Percentiles rank a stretch among this genome's conserved stretches.
phyloP scores from a whole-genome alignment of 2,113 vertebrate species.

The Lampris megalopsis region DNA sequence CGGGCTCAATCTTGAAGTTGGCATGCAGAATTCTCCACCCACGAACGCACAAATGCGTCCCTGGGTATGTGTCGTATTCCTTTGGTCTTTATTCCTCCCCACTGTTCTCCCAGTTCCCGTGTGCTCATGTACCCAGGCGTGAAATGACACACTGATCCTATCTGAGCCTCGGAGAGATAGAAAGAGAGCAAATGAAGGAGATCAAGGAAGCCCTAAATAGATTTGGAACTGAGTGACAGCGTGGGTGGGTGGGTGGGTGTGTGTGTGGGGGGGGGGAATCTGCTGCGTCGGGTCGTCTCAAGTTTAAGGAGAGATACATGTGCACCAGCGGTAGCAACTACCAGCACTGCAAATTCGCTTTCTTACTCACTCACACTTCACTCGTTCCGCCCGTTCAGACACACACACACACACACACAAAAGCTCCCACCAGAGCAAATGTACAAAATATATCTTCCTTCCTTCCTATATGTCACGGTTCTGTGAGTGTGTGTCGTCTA shows the following conservation, averaged over 20 bases:
- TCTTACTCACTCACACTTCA: slow-evolving; percentile 4
- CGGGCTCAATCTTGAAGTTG: not conserved
- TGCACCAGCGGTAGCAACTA: slow-evolving; percentile 48
- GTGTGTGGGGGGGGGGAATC: slow-evolving; percentile 41
- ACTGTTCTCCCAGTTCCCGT: slow-evolving; percentile 9
- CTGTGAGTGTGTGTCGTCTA: no score
- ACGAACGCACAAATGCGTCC: slow-evolving; percentile 4
- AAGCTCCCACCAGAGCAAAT: not conserved
- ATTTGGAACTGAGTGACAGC: slow-evolving; percentile 69
- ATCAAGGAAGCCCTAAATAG: slow-evolving; percentile 74
- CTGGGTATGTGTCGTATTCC: slow-evolving; percentile 14
- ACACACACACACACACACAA: slow-evolving; percentile 9
- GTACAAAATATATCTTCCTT: not conserved
- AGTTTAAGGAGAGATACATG: slow-evolving; percentile 52
- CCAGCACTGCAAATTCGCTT: slow-evolving; percentile 31
- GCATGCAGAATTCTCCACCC: slow-evolving; percentile 16
- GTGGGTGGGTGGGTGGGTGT: slow-evolving; percentile 43
- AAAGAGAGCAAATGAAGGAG: slow-evolving; percentile 61
- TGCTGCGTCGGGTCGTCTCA: slow-evolving; percentile 68
- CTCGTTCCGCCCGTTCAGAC: not conserved
- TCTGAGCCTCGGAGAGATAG: slow-evolving; percentile 48
- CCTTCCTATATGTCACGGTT: no score
- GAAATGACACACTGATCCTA: slow-evolving; percentile 53
- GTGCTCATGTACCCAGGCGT: slow-evolving; percentile 42
- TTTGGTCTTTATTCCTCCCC: not conserved